These are phyloP conservation scores for Synergus itoensis DNA, from an alignment of 2,888 invertebrate species.

Conservation along the genomic window DNA sequence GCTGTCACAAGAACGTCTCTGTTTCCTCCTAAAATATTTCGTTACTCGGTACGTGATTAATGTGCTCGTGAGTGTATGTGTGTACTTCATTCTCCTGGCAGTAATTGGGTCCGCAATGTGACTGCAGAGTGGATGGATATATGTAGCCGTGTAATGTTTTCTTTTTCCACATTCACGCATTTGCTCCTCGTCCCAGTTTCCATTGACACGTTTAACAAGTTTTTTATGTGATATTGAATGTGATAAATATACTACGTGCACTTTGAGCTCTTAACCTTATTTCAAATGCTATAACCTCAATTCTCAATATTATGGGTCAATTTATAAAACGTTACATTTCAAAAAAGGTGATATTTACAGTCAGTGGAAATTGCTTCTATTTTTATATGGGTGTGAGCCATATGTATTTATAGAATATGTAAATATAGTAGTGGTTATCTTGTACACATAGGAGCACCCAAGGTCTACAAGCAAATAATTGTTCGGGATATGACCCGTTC, in stretches of 20 bases:
- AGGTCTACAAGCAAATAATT: slow-evolving; percentile 37
- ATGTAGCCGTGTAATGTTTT: slow-evolving; percentile 53
- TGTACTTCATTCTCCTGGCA: slow-evolving; percentile 50
- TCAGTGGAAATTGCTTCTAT: neutral
- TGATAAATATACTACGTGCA: neutral
- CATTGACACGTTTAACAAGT: slow-evolving; percentile 8
- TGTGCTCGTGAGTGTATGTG: slow-evolving; percentile 37
- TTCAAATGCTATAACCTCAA: neutral
- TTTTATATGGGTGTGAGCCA: neutral
- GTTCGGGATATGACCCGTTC: slow-evolving; percentile 23
- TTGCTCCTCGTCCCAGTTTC: slow-evolving; percentile 31
- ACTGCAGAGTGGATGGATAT: slow-evolving; percentile 55
- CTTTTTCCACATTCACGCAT: slow-evolving; percentile 49
- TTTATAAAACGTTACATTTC: neutral
- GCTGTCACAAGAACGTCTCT: neutral
- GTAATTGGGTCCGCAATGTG: slow-evolving; percentile 55
- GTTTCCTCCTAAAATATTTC: slow-evolving; percentile 46
- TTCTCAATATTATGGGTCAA: neutral
- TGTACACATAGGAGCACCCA: slow-evolving; percentile 24
- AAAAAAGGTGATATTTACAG: too few relatives aligned
- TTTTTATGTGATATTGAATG: neutral
- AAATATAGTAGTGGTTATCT: neutral
- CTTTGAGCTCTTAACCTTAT: neutral
- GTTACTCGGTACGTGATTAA: slow-evolving; percentile 52
- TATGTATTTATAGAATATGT: neutral